Percentiles rank a stretch among this genome's conserved stretches.
Evolutionary conservation across 2,888 invertebrate species (phyloP).

Genomic region (Cryptocheilus praepositus): DNA sequence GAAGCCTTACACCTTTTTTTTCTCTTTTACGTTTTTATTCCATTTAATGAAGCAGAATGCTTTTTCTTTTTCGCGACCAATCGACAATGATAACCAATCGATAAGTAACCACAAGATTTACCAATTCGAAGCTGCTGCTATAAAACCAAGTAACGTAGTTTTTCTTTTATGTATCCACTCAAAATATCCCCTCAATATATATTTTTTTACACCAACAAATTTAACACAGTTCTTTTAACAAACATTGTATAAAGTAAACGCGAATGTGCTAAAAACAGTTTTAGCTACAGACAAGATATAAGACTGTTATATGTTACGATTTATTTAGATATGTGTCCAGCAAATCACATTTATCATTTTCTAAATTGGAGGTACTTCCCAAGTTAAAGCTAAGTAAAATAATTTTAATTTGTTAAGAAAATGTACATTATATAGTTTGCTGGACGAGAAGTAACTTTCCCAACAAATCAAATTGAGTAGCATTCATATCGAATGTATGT

Average conservation of each 20-base stretch:
- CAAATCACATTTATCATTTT: conserved; percentile 25
- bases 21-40: background rate
- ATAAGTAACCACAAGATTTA: background rate
- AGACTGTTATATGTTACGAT: conserved; percentile 17
- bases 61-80: too few relatives aligned
- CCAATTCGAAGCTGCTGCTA: conserved; percentile 15
- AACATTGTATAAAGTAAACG: conserved; percentile 56
- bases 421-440: conserved; percentile 20
- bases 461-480: conserved; percentile 18
- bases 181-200: conserved; percentile 63
- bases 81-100: too few relatives aligned
- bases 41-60: background rate
- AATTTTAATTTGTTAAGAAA: conserved; percentile 24
- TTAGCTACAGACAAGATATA: conserved; percentile 8
- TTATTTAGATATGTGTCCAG: conserved; percentile 18
- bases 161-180: conserved; percentile 44
- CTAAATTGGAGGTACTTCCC: conserved; percentile 2
- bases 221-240: conserved; percentile 61
- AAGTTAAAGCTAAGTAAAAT: conserved; percentile 11
- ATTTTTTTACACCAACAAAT: conserved; percentile 61
- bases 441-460: conserved; percentile 18
- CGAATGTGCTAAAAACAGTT: conserved; percentile 23
- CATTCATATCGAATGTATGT: conserved; percentile 22
- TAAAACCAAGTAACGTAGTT: conserved; percentile 28
- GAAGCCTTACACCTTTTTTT: conserved; percentile 19